These are phyloP conservation scores for Drosophila mulleri DNA, from an alignment of 2,888 invertebrate species.

Conservation along the genomic window DNA sequence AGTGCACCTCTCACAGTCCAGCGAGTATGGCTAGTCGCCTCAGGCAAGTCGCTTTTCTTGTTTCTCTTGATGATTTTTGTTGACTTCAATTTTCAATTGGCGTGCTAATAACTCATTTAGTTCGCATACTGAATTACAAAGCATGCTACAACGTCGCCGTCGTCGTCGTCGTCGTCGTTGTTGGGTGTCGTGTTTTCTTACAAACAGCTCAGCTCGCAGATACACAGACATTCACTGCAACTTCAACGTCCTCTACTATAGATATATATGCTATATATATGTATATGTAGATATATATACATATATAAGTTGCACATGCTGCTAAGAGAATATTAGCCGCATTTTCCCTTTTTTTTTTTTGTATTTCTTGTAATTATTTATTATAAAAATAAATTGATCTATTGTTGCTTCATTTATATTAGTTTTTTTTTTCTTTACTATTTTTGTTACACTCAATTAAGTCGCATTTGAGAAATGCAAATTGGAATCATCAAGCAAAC, in stretches of 20 bases:
- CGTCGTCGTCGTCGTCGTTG: conserved; percentile 23
- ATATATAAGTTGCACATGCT: conserved; percentile 30
- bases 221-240: conserved; percentile 4
- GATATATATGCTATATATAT: neutral
- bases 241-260: conserved; percentile 8
- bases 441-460: conserved; percentile 82
- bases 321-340: conserved; percentile 68
- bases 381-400: conserved; percentile 81
- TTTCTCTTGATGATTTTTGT: conserved; percentile 30
- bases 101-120: conserved; percentile 84
- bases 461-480: conserved; percentile 78
- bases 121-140: conserved; percentile 71
- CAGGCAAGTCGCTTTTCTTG: conserved; percentile 15
- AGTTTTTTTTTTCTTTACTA: conserved; percentile 58
- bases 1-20: conserved; percentile 2
- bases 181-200: conserved; percentile 36
- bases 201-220: conserved; percentile 29
- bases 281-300: neutral
- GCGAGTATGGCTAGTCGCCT: neutral
- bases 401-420: conserved; percentile 79
- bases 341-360: conserved; percentile 42
- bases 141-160: conserved; percentile 45
- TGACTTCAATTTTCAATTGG: conserved; percentile 79
- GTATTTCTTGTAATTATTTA: conserved; percentile 71
- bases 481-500: conserved; percentile 47